Evolutionary conservation across 2,113 vertebrate species (phyloP).

Genomic region (Corvus cornix): DNA sequence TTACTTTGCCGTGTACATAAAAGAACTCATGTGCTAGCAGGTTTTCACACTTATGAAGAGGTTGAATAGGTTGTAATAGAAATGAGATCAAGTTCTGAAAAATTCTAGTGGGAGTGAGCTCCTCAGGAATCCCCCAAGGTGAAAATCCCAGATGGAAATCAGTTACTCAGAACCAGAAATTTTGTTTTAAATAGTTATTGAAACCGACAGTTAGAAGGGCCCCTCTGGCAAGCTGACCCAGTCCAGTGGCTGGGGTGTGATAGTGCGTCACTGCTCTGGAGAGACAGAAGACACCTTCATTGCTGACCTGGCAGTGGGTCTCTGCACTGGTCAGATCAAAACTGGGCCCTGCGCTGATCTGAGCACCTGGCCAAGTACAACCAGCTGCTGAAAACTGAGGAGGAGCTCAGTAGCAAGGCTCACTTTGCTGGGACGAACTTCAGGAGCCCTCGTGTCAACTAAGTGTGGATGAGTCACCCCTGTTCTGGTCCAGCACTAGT

Average conservation of each 20-base stretch:
- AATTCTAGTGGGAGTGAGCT: neutral
- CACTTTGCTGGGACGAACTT: slow-evolving; percentile 87
- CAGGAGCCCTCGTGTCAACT: slow-evolving; percentile 81
- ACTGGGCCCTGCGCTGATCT: rapidly evolving
- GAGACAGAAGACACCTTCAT: neutral
- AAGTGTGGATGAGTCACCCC: neutral
- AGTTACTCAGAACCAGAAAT: neutral
- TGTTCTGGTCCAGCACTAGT: neutral
- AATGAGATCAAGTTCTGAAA: neutral
- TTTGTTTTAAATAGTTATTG: neutral
- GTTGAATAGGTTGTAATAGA: neutral
- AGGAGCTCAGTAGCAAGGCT: slow-evolving; percentile 89
- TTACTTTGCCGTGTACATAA: neutral
- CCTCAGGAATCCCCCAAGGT: neutral
- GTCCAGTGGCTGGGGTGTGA: neutral
- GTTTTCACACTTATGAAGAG: neutral
- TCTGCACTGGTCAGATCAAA: neutral
- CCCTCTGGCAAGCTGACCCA: neutral
- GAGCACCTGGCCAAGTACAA: rapidly evolving
- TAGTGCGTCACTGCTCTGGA: rapidly evolving
- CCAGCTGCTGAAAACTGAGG: slow-evolving; percentile 81
- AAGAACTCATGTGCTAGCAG: neutral
- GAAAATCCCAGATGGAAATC: neutral
- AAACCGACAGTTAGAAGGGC: neutral
- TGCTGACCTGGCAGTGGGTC: neutral